Conservation (phyloP, 2,113 vertebrate species). For the Brachypodius melanocephalos region DNA sequence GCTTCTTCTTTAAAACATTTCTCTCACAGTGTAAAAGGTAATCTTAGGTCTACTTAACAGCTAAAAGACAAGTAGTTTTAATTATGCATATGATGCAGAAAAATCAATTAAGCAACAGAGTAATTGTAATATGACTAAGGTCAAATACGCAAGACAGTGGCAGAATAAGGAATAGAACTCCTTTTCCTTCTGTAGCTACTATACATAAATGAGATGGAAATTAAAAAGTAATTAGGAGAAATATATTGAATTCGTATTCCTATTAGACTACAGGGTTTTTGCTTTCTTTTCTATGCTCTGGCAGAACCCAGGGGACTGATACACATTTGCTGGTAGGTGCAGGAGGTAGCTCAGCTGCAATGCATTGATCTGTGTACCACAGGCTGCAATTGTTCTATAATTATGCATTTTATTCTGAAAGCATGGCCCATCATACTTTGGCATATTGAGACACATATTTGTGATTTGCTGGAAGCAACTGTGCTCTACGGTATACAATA, state of each 20-base stretch:
- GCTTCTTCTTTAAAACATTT: not conserved
- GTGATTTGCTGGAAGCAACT: not conserved
- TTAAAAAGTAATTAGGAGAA: slow-evolving; percentile 32
- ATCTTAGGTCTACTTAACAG: not conserved
- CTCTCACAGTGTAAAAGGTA: not conserved
- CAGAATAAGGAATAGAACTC: not conserved
- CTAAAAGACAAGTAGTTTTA: not conserved
- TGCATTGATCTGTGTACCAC: not conserved
- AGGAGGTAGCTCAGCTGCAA: not conserved
- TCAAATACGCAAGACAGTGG: not conserved
- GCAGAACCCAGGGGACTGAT: not conserved
- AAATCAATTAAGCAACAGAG: slow-evolving; percentile 9
- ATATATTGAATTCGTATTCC: slow-evolving; percentile 15
- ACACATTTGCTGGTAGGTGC: not conserved
- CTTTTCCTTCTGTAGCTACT: not conserved
- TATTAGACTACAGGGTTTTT: not conserved
- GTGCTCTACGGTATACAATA: not conserved
- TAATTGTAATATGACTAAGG: not conserved
- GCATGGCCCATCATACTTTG: not conserved
- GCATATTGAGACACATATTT: not conserved
- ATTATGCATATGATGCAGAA: not conserved
- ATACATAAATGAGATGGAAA: slow-evolving; percentile 1
- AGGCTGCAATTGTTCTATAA: not conserved
- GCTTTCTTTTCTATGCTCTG: not conserved
- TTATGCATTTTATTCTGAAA: not conserved